Conservation (phyloP, 2,888 invertebrate species). For the Xanthorhoe spadicearia region DNA sequence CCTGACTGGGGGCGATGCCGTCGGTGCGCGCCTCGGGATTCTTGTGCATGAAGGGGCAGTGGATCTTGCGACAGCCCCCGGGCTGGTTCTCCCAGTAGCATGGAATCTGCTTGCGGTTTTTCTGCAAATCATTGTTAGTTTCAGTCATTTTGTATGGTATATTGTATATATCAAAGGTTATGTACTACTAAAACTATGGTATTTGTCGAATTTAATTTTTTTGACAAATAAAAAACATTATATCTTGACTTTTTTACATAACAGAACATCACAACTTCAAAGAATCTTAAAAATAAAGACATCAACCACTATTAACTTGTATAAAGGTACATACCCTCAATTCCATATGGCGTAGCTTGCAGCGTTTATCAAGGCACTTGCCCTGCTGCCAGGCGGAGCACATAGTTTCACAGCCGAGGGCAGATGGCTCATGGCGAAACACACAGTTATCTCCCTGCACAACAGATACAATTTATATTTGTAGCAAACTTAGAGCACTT, state of each 20-base stretch:
- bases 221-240: no score
- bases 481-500: no score
- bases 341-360: slow-evolving; percentile 94
- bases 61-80: slow-evolving; percentile 92
- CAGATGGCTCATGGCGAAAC: slow-evolving; percentile 93
- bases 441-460: slow-evolving; percentile 91
- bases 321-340: slow-evolving; percentile 86
- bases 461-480: not conserved
- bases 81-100: slow-evolving; percentile 96
- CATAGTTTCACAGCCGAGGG: slow-evolving; percentile 92
- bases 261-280: no score
- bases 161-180: no score
- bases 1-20: slow-evolving; percentile 78
- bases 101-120: slow-evolving; percentile 92
- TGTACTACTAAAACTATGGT: no score
- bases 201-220: no score
- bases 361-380: slow-evolving; percentile 90
- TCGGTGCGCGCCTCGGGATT: slow-evolving; percentile 79
- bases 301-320: not conserved
- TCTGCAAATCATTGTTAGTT: slow-evolving; percentile 72
- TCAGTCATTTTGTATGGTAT: no score
- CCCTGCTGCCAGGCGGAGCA: slow-evolving; percentile 93
- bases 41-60: slow-evolving; percentile 93
- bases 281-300: no score
- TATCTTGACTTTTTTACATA: no score